A percentile compares a stretch with the other conserved stretches of the same genome.
These are phyloP conservation scores for Gymnogyps californianus DNA, from an alignment of 2,113 vertebrate genomes.

Conservation along the genomic window DNA sequence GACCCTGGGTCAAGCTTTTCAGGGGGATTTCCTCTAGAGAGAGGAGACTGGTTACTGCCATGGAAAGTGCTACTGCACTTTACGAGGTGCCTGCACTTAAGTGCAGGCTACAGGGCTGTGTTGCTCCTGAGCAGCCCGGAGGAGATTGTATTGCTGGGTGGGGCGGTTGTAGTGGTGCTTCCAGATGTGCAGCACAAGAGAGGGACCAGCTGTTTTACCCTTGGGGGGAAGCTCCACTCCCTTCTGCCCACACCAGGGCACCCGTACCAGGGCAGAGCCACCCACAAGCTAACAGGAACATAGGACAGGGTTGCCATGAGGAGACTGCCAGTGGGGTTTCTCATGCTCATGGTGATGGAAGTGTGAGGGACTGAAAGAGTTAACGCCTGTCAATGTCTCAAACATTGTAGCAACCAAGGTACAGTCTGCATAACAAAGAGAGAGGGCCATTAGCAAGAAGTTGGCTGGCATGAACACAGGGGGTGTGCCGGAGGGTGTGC, in stretches of 20 bases:
- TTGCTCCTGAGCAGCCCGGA: neutral
- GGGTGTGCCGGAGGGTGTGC: no score
- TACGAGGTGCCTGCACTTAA: neutral
- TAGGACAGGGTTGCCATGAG: neutral
- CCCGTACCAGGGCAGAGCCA: neutral
- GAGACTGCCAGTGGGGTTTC: neutral
- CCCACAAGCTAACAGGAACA: accelerated
- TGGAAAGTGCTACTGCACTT: neutral
- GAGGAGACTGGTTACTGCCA: neutral
- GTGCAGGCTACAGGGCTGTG: neutral
- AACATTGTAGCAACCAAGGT: no score
- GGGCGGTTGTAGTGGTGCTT: neutral
- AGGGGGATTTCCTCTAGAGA: neutral
- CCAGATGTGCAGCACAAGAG: neutral
- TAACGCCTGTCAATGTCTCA: no score
- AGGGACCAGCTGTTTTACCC: neutral
- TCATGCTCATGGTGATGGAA: neutral
- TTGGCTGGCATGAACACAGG: no score
- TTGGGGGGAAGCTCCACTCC: neutral
- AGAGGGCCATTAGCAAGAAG: no score
- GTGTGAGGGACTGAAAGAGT: no score
- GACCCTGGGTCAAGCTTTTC: neutral
- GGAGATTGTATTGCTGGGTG: neutral
- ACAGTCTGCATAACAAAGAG: no score
- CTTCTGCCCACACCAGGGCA: neutral